Base-by-base conservation (phyloP, 1,140 invertebrate genomes). In the Calosoma granatense region DNA sequence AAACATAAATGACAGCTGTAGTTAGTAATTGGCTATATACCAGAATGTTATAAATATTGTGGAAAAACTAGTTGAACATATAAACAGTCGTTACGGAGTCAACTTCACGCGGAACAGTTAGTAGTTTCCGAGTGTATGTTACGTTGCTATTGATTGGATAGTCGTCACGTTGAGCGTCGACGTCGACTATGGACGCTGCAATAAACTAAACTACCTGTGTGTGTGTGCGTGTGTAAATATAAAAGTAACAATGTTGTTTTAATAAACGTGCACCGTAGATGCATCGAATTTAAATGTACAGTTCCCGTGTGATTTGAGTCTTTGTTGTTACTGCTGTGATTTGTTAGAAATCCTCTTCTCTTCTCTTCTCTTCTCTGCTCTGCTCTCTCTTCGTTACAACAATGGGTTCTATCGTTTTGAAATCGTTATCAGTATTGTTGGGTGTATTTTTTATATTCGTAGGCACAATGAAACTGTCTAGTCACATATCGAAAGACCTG, bases 371-470 rank as follows among this genome's bases (percentile, higher is more conserved):
- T n/a, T n/a, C n/a, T n/a, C n/a, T n/a, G n/a, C n/a, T n/a, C n/a
- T n/a, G n/a, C n/a, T n/a, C n/a, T n/a, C n/a, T n/a, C n/a, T 47
- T 12, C 15, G 15, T 47, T 47, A 47, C 41, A 47, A 47, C 41
- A 47, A 80, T 81, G 80, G 78, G 76, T 53, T 89, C 90, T 47
- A 85, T 94, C 59, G 93, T 95, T 56, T 75, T 96, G 55, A 91
- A 86, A 72, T 92, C 90, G 71, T 78, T 97, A 56, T 95, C 93
- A 11, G 75, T 97, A 59, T 82, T 96, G 22, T 75, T 97, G 63
- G 94, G 94, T 54, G 79, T 97, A 61, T 97, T 97, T 76, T 97
- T 97, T 72, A 84, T 97, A 64, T 95, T 97, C 72, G 88, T 96
- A 58, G 94, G 94, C 51, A 86, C 86, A 19, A 87, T 96, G 65